Percentiles rank a stretch among this genome's conserved stretches.
Evolutionary conservation across 1,140 invertebrate genomes (phyloP).

Genomic region (Saccostrea echinata): DNA sequence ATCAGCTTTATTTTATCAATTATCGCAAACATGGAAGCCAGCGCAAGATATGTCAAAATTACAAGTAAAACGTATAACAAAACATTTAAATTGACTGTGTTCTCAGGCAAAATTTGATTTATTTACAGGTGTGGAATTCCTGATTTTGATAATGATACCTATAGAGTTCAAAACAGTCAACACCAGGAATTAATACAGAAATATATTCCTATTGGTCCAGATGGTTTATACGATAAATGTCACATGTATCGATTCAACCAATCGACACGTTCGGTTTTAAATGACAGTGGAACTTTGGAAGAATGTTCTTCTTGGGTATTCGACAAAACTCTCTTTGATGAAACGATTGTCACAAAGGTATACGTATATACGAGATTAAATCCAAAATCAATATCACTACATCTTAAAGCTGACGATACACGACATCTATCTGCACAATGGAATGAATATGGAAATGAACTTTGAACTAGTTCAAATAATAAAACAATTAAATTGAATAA

Average conservation of each 20-base stretch:
- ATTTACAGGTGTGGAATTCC: neutral
- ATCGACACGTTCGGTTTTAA: neutral
- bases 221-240: neutral
- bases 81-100: too few species aligned
- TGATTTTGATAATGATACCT: neutral
- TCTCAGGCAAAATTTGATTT: too few species aligned
- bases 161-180: neutral
- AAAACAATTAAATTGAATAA: too few species aligned
- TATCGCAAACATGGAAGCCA: too few species aligned
- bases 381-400: too few species aligned
- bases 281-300: neutral
- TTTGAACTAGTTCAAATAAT: too few species aligned
- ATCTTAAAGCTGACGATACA: too few species aligned
- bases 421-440: too few species aligned
- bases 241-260: neutral
- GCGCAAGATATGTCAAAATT: too few species aligned
- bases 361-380: neutral
- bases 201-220: neutral
- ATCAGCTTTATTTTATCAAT: too few species aligned
- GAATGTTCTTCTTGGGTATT: neutral
- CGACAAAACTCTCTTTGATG: neutral
- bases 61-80: too few species aligned
- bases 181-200: neutral
- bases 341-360: neutral
- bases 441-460: too few species aligned